Evolutionary conservation across 2,797 vertebrate species (phyloP), one percentile per base, ranked within the genome.

Genomic region (Lacerta agilis): DNA sequence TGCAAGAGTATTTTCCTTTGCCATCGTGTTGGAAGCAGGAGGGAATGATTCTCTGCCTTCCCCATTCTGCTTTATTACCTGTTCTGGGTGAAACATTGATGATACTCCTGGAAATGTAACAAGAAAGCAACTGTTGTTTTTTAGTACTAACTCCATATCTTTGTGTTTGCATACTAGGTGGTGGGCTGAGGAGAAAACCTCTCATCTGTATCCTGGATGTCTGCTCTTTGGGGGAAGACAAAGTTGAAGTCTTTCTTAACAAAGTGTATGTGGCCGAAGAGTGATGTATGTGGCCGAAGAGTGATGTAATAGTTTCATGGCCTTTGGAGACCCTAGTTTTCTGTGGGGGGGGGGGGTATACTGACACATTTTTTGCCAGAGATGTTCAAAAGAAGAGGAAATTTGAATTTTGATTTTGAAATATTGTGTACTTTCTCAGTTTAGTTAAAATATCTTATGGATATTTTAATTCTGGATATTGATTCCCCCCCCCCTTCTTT

Each of bases 121-220:
- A 77, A 82, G 29, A 75, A 75, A 87, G 8, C 85, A 29, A 79
- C 49, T 90, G 25, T 93, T 45, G n/a, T 90, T 92, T 94, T 83
- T 45, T 80, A 79, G 81, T 93, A 49, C 43, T 83, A 38, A 2
- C 77, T 66, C 33, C 66, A 81, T 86, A 90, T 85, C 81, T 86
- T 89, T 95, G 91, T 85, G 90, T 92, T 95, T 94, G 80, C 88
- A 38, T 96, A 96, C 33, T 96, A 99, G 98, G 94, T 96, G 97
- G 97, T 76, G 96, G 97, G 61, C 94, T 98, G 58, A 97, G 98
- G 81, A 96, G 95, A 75, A 91, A 91, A 4, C 97, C 97, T 1
- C 94, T 99, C 8, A 93, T 99, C 90, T 98, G 97, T 89, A 91
- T 99, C 93, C 94, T 99, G 94, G 98, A 99, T 90, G 84, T 98